Evolutionary conservation across 2,113 vertebrate species (phyloP), one percentile per base, ranked within the genome.

Genomic region (Pseudorectes ferrugineus): DNA sequence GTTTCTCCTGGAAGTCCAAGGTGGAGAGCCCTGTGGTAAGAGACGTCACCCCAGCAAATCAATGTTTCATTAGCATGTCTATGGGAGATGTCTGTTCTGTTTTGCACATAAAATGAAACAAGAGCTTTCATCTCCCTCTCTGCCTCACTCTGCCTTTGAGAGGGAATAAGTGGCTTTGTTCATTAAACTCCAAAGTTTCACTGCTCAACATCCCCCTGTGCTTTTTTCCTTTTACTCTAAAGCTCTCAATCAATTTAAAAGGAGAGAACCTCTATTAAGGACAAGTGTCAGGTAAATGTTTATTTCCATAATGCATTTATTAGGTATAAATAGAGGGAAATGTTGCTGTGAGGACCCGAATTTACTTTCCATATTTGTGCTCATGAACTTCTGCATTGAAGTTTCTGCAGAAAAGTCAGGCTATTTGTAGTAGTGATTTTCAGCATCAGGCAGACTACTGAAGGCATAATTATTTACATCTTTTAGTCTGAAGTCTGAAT

Each of bases 41-140:
- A 95, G 71, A 68, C 26, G 3, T 81, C 97, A 98, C 96, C 97
- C 97, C 95, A 96, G 96, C 97, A 79, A 96, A 97, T 97, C 97
- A 96, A 97, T 97, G 97, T 98, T 98, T 98, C 98, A 98, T 99
- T 99, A 98, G 98, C 98, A 98, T 98, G 98, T 98, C 98, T 98
- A 97, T 98, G 98, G 98, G 97, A 97, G 98, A 97, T 97, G 98
- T 98, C 98, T 99, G 98, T 97, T 97, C 85, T 96, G 55, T 52
- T 99, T 99, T 98, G 98, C 98, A 98, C 98, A 97, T 98, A 97
- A 98, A 98, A 98, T 94, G 92, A 85, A 96, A 92, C 73, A 74
- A 54, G 73, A 92, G 91, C 96, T 97, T 97, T 96, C 93, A 96
- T 96, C 96, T 97, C 80, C 72, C 63, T 52, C 73, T 36, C 81